Percentiles rank a stretch among this genome's conserved stretches.
phyloP scores from a whole-genome alignment of 1,140 invertebrate species.

The Pollicipes pollicipes region DNA sequence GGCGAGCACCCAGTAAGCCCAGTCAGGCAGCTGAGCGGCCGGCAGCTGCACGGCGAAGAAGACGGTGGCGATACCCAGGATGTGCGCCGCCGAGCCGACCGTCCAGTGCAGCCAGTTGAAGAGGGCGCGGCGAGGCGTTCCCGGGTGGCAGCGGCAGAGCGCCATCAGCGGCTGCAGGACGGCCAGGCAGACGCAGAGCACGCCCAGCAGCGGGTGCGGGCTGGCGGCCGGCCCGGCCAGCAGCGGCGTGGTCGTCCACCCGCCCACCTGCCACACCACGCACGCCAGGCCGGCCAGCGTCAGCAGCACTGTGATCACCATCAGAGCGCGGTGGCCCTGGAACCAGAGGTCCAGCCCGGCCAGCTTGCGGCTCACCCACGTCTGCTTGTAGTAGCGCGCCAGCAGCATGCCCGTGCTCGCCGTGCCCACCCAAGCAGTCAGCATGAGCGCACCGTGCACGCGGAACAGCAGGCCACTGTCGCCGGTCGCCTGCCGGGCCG shows the following conservation, averaged over 20 bases:
- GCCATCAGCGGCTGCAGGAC: conserved; percentile 73
- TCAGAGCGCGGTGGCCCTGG: conserved; percentile 14
- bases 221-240: background rate
- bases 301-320: background rate
- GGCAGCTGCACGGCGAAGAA: conserved; percentile 73
- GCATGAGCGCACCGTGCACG: conserved; percentile 72
- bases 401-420: conserved; percentile 72
- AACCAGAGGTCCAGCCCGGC: conserved; percentile 89
- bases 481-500: conserved; percentile 28
- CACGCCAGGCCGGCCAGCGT: background rate
- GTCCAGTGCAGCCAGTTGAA: conserved; percentile 94
- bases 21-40: conserved; percentile 54
- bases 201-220: background rate
- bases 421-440: conserved; percentile 77
- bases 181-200: conserved; percentile 35
- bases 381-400: conserved; percentile 76
- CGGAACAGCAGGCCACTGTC: conserved; percentile 48
- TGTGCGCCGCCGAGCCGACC: conserved; percentile 78
- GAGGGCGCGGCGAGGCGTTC: conserved; percentile 52
- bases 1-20: conserved; percentile 69
- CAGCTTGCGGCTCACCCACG: conserved; percentile 60
- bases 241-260: conserved; percentile 1
- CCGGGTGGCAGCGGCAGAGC: conserved; percentile 66
- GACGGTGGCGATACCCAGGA: conserved; percentile 73
- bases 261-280: background rate